Conservation (phyloP, 23 tunicate species). For the Clavelina lepadiformis region DNA sequence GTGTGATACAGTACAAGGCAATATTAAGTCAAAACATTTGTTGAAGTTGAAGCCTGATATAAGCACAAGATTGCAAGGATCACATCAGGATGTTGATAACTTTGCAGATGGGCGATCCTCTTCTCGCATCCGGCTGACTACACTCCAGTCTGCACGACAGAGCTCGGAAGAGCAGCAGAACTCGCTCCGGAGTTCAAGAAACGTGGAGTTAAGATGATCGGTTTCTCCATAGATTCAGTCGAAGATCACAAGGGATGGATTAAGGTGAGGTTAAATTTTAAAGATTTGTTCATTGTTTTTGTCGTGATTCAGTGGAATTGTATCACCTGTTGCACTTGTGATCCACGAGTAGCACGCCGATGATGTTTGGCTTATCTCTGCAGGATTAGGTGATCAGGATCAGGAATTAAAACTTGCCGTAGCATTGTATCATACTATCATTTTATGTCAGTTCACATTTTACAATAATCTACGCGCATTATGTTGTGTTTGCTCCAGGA, state of each 20-base stretch:
- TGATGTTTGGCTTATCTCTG: neutral
- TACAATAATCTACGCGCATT: neutral
- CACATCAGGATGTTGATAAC: neutral
- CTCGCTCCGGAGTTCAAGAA: slow-evolving; percentile 59
- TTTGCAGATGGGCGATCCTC: slow-evolving; percentile 79
- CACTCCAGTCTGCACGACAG: slow-evolving; percentile 99
- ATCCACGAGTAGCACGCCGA: neutral
- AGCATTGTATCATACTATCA: neutral
- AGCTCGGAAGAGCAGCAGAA: slow-evolving; percentile 89
- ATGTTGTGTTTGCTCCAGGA: slow-evolving; percentile 38
- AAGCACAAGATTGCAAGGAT: neutral
- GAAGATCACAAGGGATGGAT: slow-evolving; percentile 89
- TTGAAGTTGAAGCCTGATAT: neutral
- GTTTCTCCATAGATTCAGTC: slow-evolving; percentile 82
- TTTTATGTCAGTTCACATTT: neutral
- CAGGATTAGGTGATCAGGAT: too few species aligned
- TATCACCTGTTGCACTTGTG: neutral
- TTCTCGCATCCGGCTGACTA: slow-evolving; percentile 99
- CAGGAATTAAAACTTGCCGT: neutral
- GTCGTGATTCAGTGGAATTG: neutral
- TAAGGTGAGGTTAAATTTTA: slow-evolving; percentile 29
- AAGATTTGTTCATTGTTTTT: neutral
- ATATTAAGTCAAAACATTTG: too few species aligned
- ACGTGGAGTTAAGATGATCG: slow-evolving; percentile 80
- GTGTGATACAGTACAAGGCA: too few species aligned